Percentiles rank a stretch among this genome's conserved stretches.
Conservation (phyloP, 2,113 vertebrate species). For the Ceyx margarethae region DNA sequence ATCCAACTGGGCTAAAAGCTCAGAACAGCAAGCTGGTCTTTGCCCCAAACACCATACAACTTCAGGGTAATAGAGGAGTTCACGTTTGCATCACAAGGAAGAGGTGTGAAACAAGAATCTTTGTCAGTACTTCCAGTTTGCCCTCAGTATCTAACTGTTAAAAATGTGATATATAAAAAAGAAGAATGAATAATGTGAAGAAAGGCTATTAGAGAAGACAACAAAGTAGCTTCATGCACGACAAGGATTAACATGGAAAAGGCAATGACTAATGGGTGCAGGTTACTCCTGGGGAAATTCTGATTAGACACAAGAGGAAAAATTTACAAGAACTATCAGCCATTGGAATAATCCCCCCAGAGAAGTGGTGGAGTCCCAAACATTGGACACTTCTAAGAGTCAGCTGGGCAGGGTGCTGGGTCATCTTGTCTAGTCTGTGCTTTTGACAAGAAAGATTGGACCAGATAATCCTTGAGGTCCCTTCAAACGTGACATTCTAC, state of each 20-base stretch:
- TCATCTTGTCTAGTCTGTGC: neutral
- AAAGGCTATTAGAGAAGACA: neutral
- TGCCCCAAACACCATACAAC: neutral
- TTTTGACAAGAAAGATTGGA: neutral
- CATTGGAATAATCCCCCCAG: neutral
- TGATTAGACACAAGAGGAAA: neutral
- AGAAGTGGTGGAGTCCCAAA: neutral
- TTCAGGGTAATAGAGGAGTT: neutral
- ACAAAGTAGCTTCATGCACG: neutral
- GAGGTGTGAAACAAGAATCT: neutral
- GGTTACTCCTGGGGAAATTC: neutral
- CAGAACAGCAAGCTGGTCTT: neutral
- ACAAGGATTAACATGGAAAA: neutral
- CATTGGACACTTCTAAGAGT: neutral
- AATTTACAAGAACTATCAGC: neutral
- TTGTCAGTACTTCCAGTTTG: neutral
- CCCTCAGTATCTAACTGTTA: neutral
- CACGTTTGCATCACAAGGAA: neutral
- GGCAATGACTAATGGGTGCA: neutral
- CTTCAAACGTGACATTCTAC: neutral
- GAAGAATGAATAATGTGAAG: neutral
- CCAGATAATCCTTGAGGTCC: neutral
- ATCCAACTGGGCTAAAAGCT: neutral
- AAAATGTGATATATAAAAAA: neutral
- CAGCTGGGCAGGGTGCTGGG: neutral